These are phyloP conservation scores for Bombyx mori DNA, from an alignment of 1,140 invertebrate genomes.

Conservation along the genomic window DNA sequence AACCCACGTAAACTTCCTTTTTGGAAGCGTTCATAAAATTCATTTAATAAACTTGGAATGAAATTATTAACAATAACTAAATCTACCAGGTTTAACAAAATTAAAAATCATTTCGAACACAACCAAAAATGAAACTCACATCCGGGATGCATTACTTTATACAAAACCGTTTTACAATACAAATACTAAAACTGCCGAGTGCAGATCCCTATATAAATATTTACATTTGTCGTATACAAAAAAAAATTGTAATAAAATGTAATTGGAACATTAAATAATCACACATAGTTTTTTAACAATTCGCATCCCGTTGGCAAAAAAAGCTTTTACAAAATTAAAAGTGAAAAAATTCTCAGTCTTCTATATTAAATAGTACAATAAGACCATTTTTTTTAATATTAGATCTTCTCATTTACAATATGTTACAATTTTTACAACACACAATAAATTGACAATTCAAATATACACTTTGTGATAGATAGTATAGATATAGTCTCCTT, in stretches of 20 bases:
- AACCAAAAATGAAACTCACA: too few species aligned
- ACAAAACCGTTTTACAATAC: too few species aligned
- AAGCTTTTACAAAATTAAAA: slow-evolving; percentile 32
- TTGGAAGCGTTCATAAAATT: too few species aligned
- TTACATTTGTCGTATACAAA: slow-evolving; percentile 2
- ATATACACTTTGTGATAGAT: slow-evolving; percentile 53
- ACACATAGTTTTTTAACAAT: slow-evolving; percentile 7
- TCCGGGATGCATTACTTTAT: too few species aligned
- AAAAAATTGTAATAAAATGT: slow-evolving; percentile 17
- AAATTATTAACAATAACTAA: too few species aligned
- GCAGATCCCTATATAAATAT: slow-evolving; percentile 11
- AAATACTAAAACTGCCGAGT: slow-evolving; percentile 15
- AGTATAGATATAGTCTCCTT: too few species aligned
- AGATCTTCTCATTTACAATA: slow-evolving; percentile 27
- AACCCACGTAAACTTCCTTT: too few species aligned
- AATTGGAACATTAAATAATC: slow-evolving; percentile 17
- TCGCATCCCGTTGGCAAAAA: too few species aligned
- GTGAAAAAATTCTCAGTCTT: slow-evolving; percentile 59
- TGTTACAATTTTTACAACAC: too few species aligned
- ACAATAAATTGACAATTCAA: slow-evolving; percentile 37
- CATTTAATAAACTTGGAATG: too few species aligned
- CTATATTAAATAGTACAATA: slow-evolving; percentile 52
- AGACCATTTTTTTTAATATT: slow-evolving; percentile 36
- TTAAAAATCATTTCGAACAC: too few species aligned
- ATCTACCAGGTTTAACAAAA: too few species aligned